Conservation (phyloP, 2,113 vertebrate genomes). For the Tricholaema leucomelas region DNA sequence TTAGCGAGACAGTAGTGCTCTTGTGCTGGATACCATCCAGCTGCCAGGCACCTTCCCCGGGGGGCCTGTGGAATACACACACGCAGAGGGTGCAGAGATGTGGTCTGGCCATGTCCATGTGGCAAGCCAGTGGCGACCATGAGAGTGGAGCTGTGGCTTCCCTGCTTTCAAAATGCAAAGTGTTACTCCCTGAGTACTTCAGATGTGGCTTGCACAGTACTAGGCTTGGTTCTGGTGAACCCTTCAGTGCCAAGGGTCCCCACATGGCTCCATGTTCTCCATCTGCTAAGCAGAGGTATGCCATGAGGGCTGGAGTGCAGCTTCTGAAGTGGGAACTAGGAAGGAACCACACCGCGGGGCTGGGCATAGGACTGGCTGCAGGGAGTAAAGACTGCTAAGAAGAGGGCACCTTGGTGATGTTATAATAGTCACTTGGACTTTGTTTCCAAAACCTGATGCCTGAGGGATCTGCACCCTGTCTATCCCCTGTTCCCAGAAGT, state of each 20-base stretch:
- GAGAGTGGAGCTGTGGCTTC: not conserved
- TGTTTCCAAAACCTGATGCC: constrained; percentile 7
- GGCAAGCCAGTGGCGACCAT: not conserved
- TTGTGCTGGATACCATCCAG: not conserved
- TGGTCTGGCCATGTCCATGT: not conserved
- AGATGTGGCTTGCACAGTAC: not conserved
- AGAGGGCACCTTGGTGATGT: not conserved
- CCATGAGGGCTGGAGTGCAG: not conserved
- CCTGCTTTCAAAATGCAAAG: not conserved
- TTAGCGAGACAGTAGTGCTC: not conserved
- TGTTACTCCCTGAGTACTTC: not conserved
- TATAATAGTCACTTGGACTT: not conserved
- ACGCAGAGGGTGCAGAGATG: not conserved
- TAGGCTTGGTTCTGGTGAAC: not conserved
- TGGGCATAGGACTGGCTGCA: not conserved
- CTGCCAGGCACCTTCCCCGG: not conserved
- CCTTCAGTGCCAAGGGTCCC: not conserved
- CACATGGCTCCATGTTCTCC: too few species aligned
- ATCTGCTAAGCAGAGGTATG: not conserved
- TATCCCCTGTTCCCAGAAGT: constrained; percentile 62
- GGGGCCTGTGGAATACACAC: not conserved
- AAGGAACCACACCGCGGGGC: not conserved
- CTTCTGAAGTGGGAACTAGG: not conserved
- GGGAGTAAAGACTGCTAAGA: not conserved
- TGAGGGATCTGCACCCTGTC: not conserved